Evolutionary conservation across 2,113 vertebrate genomes (phyloP), one percentile per base, ranked within the genome.

Genomic region (Antigone vipio): DNA sequence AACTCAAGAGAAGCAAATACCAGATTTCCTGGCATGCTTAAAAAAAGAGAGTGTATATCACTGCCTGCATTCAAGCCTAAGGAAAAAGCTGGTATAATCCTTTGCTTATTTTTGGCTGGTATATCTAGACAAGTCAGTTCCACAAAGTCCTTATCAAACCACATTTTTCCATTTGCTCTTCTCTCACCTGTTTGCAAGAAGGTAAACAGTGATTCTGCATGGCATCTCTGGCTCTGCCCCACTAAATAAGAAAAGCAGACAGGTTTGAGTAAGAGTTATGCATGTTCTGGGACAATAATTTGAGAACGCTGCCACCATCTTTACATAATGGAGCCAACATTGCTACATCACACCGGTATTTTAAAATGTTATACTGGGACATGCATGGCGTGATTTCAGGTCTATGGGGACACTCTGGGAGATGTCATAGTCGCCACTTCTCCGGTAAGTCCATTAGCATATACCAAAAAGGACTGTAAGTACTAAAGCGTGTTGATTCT

Each of bases 101-200:
- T 55, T 59, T 47, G 19, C 27, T 63, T 60, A 19, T 50, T 72
- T 89, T 76, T 85, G 63, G 27, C 49, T 82, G 58, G 23, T 75
- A 29, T 34, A 45, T 47, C 18, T 40, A 75, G 56, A 47, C 3
- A 5, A 64, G 47, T 50, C 19, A 14, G 8, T 30, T 86, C 53
- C 62, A 81, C 49, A 45, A 52, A 88, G 29, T 17, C 45, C 27
- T 52, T 42, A 27, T 22, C 47, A 79, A 93, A 64, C 1, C 29
- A 32, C 8, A 2, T 56, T 77, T 90, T 53, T 7, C 66, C 40
- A 50, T 64, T 67, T 50, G 49, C 30, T 84, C 30, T 58, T 44
- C 60, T 80, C 93, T 97, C 63, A 98, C 97, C 97, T 93, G 90
- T 66, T 56, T 97, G 96, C 94, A 98, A 91, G 96, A 75, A 98